Evolutionary conservation across 2,888 invertebrate genomes (phyloP), one percentile per base, ranked within the genome.

Genomic region (Acholoe squamosa): DNA sequence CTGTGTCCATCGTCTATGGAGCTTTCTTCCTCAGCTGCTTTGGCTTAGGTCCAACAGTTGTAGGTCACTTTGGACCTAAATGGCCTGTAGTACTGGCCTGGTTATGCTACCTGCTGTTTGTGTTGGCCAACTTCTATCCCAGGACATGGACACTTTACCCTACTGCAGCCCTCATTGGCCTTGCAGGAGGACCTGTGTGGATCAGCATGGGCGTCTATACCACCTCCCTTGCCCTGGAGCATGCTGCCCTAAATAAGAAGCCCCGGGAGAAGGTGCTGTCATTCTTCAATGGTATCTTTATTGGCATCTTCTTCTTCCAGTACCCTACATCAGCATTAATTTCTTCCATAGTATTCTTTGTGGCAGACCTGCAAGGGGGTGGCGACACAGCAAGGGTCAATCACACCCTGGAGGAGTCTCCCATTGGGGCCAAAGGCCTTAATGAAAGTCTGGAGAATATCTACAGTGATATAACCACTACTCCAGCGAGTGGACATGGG

Each of bases 251-350:
- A 0, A 84, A 84, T 43, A 84, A 84, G 28, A 84, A 84, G 43
- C 43, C 84, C 84, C 0, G 22, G 34, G 84, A 33, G n/a, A 0
- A 84, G 52, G 84, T 84, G 43, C 43, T 84, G 34, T 34, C 84
- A 19, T 51, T 84, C 84, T 84, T 84, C 84, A 84, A 84, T 43
- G 84, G 84, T 25, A 84, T 84, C 43, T 84, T 84, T 43, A 84
- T 84, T 12, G 84, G 84, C 10, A 84, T 84, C 52, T n/a, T 84
- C 22, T 84, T 84, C 52, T 84, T 84, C 84, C 84, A 84, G 84
- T 84, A n/a, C 52, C 43, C 84, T 10, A 84, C 52, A 1, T 84
- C 84, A 84, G 84, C 84, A 5, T 25, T 84, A 10, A 84, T 84
- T 7, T 84, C 84, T 19, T 16, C 84, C 19, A 51, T 84, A n/a